Percentiles rank a stretch among this genome's conserved stretches.
phyloP scores from a whole-genome alignment of 2,797 vertebrate species.

The Parauchenoglanis ngamensis region DNA sequence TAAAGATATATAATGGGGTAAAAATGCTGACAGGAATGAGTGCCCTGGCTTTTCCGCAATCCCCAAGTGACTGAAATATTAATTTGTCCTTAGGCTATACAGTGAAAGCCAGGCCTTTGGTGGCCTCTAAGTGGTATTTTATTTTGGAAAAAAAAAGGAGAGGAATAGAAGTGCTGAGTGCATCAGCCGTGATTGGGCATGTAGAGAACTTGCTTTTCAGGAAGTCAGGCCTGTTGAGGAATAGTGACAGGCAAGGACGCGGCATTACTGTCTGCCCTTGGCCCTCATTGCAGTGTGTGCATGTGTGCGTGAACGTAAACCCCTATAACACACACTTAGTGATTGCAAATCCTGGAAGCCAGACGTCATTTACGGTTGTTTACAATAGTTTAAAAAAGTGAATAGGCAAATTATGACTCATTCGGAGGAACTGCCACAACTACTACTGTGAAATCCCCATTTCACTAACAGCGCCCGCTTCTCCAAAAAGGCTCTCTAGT shows the following conservation, averaged over 20 bases:
- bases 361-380: conserved; percentile 71
- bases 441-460: conserved; percentile 67
- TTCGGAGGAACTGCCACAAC: conserved; percentile 33
- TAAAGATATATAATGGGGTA: conserved; percentile 47
- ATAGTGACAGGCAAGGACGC: conserved; percentile 78
- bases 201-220: conserved; percentile 58
- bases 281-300: conserved; percentile 64
- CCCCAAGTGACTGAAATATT: conserved; percentile 94
- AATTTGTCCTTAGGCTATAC: conserved; percentile 88
- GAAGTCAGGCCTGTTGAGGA: conserved; percentile 66
- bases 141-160: conserved; percentile 70
- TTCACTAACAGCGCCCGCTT: conserved; percentile 49
- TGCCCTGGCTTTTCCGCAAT: conserved; percentile 73
- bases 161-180: conserved; percentile 61
- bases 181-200: conserved; percentile 67
- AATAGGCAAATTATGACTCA: conserved; percentile 40
- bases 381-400: conserved; percentile 50
- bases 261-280: conserved; percentile 70
- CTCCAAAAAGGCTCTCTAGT: neutral
- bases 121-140: conserved; percentile 87
- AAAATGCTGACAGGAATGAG: conserved; percentile 84
- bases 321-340: conserved; percentile 32
- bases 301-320: conserved; percentile 37
- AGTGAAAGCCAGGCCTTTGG: conserved; percentile 78
- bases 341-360: conserved; percentile 58